These are phyloP conservation scores for Pterostichus niger DNA, from an alignment of 2,888 invertebrate genomes.

Conservation along the genomic window DNA sequence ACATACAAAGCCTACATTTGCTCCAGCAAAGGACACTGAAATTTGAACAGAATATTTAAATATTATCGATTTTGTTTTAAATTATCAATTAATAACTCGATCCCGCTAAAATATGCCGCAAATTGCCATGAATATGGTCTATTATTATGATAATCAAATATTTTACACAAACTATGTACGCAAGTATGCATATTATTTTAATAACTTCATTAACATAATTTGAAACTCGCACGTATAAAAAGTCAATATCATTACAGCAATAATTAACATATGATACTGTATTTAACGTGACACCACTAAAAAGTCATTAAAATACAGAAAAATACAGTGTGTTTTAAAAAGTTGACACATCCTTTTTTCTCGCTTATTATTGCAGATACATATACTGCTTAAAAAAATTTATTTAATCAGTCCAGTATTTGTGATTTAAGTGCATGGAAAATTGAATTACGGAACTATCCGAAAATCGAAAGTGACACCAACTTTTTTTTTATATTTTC, in stretches of 20 bases:
- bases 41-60: slow-evolving; percentile 11
- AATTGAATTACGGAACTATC: too few species aligned
- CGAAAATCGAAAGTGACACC: too few species aligned
- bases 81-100: slow-evolving; percentile 9
- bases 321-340: neutral
- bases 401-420: too few species aligned
- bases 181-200: neutral
- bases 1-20: neutral
- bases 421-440: too few species aligned
- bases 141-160: slow-evolving; percentile 8
- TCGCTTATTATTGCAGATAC: too few species aligned
- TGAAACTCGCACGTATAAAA: neutral
- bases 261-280: slow-evolving; percentile 3
- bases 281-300: neutral
- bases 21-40: slow-evolving; percentile 16
- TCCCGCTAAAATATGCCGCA: neutral
- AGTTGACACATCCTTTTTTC: too few species aligned
- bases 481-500: too few species aligned
- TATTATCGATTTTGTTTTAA: slow-evolving; percentile 21
- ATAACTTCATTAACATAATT: slow-evolving; percentile 22
- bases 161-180: neutral
- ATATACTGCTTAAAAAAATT: too few species aligned
- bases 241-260: slow-evolving; percentile 5
- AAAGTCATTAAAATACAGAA: neutral
- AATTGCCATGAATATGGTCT: slow-evolving; percentile 7